Conservation (phyloP, 2,797 vertebrate species). For the Avahi laniger region DNA sequence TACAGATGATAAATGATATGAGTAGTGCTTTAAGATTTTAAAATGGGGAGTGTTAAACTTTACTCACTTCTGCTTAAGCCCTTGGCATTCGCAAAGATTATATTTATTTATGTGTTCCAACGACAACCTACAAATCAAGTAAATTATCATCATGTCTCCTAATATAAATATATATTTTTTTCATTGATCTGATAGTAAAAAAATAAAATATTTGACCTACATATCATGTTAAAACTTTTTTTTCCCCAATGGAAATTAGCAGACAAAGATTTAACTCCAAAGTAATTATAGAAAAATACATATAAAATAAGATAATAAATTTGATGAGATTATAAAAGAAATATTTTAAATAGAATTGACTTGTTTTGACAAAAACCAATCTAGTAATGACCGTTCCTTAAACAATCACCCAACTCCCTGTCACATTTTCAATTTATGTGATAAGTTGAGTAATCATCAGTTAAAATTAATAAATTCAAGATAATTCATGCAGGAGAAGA, state of each 20-base stretch:
- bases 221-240: not conserved
- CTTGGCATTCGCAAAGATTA: not conserved
- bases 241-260: not conserved
- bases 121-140: not conserved
- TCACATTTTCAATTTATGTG: not conserved
- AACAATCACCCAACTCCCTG: not conserved
- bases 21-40: not conserved
- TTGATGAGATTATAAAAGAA: not conserved
- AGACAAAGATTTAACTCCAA: not conserved
- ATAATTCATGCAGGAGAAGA: not conserved
- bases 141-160: not conserved
- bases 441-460: not conserved
- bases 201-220: not conserved
- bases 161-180: not conserved
- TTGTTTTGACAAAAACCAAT: not conserved
- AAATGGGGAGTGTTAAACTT: not conserved
- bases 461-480: not conserved
- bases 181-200: not conserved
- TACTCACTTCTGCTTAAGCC: not conserved
- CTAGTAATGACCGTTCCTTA: not conserved
- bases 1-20: not conserved
- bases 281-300: not conserved
- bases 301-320: not conserved
- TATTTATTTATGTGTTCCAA: not conserved
- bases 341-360: not conserved